Conservation (phyloP, 2,888 invertebrate genomes). For the Gnatocerus cornutus region DNA sequence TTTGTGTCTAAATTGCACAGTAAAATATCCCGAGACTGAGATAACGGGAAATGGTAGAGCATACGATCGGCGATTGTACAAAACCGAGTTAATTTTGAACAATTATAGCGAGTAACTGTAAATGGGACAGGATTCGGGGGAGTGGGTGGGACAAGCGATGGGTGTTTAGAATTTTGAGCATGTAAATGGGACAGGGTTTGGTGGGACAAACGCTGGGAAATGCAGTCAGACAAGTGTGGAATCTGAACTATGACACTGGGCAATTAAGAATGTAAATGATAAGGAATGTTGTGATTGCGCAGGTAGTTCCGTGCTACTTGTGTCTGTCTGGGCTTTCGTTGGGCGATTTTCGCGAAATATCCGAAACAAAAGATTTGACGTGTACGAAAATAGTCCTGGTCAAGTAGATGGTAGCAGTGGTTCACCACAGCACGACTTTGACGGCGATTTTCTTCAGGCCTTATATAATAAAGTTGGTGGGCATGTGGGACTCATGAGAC, state of each 20-base stretch:
- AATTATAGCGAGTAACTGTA: constrained; percentile 19
- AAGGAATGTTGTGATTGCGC: constrained; percentile 46
- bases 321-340: constrained; percentile 33
- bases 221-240: constrained; percentile 34
- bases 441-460: constrained; percentile 13
- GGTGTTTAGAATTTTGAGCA: not conserved
- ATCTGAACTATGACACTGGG: constrained; percentile 54
- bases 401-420: constrained; percentile 41
- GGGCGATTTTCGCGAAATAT: constrained; percentile 31
- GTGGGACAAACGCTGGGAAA: constrained; percentile 11
- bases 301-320: constrained; percentile 40
- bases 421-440: constrained; percentile 23
- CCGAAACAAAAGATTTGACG: constrained; percentile 40
- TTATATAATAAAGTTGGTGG: constrained; percentile 30
- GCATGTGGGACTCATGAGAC: constrained; percentile 18
- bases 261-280: constrained; percentile 47
- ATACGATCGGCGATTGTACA: constrained; percentile 19
- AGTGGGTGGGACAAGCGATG: not conserved
- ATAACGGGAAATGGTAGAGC: constrained; percentile 12
- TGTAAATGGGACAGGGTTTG: not conserved
- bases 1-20: constrained; percentile 17
- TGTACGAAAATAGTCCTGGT: constrained; percentile 45
- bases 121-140: constrained; percentile 2
- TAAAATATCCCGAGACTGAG: not conserved
- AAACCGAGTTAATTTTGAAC: constrained; percentile 23